Conservation (phyloP, 1,140 invertebrate species). For the Aphis craccivora region DNA sequence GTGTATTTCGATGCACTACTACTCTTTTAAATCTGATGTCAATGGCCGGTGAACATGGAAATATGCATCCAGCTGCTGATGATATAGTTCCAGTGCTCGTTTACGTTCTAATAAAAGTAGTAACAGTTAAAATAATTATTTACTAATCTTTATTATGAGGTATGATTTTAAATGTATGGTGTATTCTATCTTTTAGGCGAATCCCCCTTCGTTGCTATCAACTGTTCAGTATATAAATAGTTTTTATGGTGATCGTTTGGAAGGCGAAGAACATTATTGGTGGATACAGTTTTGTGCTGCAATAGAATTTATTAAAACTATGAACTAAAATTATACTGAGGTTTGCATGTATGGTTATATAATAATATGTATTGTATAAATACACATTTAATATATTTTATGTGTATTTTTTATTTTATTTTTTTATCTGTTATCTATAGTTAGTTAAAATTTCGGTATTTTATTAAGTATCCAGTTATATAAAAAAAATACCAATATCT, state of each 20-base stretch:
- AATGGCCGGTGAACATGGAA: conserved; percentile 74
- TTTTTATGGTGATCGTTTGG: conserved; percentile 83
- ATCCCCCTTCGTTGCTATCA: conserved; percentile 92
- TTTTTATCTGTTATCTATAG: background rate
- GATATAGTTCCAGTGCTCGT: conserved; percentile 97
- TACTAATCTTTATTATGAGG: background rate
- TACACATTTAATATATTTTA: conserved; percentile 4
- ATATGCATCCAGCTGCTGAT: conserved; percentile 91
- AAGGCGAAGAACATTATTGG: conserved; percentile 95
- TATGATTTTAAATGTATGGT: background rate
- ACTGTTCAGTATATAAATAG: conserved; percentile 96
- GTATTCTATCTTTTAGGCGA: conserved; percentile 73
- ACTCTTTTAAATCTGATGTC: conserved; percentile 93
- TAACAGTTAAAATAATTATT: background rate
- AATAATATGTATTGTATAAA: background rate
- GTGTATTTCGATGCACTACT: conserved; percentile 84
- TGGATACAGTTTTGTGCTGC: conserved; percentile 98
- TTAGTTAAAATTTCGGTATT: background rate
- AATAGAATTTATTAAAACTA: conserved; percentile 97
- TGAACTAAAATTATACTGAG: conserved; percentile 74
- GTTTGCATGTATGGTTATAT: background rate
- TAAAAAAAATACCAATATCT: background rate
- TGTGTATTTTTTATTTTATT: background rate
- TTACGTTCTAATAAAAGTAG: conserved; percentile 93
- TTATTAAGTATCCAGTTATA: background rate